Evolutionary conservation across 2,113 vertebrate genomes (phyloP).

Genomic region (Psilopogon haemacephalus): DNA sequence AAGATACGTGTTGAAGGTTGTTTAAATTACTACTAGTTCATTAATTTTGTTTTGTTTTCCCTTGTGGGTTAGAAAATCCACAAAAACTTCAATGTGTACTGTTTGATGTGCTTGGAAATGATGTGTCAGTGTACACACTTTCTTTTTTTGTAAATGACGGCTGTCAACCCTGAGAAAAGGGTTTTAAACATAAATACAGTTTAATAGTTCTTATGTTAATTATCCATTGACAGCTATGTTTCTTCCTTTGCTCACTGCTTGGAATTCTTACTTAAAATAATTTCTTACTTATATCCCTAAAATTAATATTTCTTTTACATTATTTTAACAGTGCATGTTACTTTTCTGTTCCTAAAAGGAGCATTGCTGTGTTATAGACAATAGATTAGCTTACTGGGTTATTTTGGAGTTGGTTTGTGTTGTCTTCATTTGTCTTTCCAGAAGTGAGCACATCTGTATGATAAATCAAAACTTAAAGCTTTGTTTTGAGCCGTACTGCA

Average conservation of each 20-base stretch:
- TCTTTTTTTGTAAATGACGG: slow-evolving; percentile 65
- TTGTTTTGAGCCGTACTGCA: slow-evolving; percentile 64
- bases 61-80: slow-evolving; percentile 32
- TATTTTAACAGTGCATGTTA: slow-evolving; percentile 66
- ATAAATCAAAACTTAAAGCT: slow-evolving; percentile 51
- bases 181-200: slow-evolving; percentile 51
- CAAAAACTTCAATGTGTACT: slow-evolving; percentile 55
- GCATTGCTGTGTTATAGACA: slow-evolving; percentile 49
- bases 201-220: slow-evolving; percentile 66
- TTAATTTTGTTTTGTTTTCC: slow-evolving; percentile 71
- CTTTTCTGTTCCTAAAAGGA: slow-evolving; percentile 61
- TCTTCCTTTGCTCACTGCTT: slow-evolving; percentile 68
- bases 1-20: slow-evolving; percentile 63
- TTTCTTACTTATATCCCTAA: slow-evolving; percentile 67
- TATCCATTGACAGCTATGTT: slow-evolving; percentile 40
- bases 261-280: slow-evolving; percentile 63
- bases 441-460: slow-evolving; percentile 63
- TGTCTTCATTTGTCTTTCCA: slow-evolving; percentile 14
- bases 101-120: slow-evolving; percentile 77
- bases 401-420: slow-evolving; percentile 36
- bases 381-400: slow-evolving; percentile 60
- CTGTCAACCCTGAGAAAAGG: background rate
- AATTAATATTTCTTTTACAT: slow-evolving; percentile 63
- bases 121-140: slow-evolving; percentile 68
- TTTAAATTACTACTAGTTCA: slow-evolving; percentile 69